Conservation (phyloP, 2,113 vertebrate species). For the Fulica atra region DNA sequence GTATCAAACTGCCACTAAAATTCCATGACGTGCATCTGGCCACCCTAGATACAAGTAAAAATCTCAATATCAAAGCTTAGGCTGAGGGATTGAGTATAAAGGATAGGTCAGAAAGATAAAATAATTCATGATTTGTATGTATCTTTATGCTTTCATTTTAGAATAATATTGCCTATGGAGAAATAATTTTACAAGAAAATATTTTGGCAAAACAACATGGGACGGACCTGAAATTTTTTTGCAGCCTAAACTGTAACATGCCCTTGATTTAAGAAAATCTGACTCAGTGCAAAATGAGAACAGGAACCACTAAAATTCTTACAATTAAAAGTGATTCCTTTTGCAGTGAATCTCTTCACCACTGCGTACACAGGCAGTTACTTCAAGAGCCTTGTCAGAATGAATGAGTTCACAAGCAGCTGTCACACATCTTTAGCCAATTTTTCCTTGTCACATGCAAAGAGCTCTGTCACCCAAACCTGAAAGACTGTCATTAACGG, state of each 20-base stretch:
- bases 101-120: not conserved
- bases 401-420: constrained; percentile 4
- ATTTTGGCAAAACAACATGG: not conserved
- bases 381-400: constrained; percentile 1
- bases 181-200: not conserved
- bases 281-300: not conserved
- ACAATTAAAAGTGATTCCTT: constrained; percentile 5
- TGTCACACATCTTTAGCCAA: constrained; percentile 39
- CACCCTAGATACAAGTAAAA: not conserved
- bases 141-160: not conserved
- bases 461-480: not conserved
- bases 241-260: not conserved
- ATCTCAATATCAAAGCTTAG: not conserved
- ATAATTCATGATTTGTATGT: not conserved
- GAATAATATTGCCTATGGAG: not conserved
- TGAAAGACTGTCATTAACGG: constrained; percentile 1
- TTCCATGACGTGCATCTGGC: not conserved
- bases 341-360: not conserved
- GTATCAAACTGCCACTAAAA: not conserved
- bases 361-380: not conserved
- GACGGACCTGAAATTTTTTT: not conserved
- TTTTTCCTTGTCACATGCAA: not conserved
- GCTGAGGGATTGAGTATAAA: not conserved
- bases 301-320: not conserved
- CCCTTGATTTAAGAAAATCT: not conserved